phyloP scores from a whole-genome alignment of 1,140 invertebrate genomes.

The Diachasma alloeum region DNA sequence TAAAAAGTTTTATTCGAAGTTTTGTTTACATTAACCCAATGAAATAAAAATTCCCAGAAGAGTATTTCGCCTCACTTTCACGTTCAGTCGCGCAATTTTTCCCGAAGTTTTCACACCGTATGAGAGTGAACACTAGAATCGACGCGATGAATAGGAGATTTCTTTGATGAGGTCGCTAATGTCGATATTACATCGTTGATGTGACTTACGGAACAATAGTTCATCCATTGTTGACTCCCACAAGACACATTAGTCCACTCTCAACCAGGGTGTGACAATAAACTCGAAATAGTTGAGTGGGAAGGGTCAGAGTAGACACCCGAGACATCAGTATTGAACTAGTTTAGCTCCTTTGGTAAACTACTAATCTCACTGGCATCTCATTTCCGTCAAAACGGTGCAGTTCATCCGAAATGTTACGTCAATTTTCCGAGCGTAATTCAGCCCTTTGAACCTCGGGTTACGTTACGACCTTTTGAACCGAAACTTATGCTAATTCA shows the following conservation, averaged over 20 bases:
- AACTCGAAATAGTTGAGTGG: neutral
- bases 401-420: neutral
- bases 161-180: no score
- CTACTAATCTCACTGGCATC: neutral
- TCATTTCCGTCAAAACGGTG: neutral
- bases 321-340: neutral
- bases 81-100: no score
- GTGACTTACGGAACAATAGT: neutral
- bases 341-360: neutral
- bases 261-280: neutral
- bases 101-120: no score
- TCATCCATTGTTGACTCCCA: neutral
- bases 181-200: neutral
- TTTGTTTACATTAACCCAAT: no score
- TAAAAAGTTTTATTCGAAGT: no score
- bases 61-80: no score
- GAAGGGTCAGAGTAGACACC: neutral
- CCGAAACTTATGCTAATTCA: neutral
- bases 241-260: neutral
- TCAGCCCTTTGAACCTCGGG: neutral
- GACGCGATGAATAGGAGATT: no score
- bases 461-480: neutral
- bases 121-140: no score
- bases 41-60: no score
- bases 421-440: neutral